Evolutionary conservation across 2,888 invertebrate species (phyloP), one percentile per base, ranked within the genome.

Genomic region (Hemicrepidius hirtus): DNA sequence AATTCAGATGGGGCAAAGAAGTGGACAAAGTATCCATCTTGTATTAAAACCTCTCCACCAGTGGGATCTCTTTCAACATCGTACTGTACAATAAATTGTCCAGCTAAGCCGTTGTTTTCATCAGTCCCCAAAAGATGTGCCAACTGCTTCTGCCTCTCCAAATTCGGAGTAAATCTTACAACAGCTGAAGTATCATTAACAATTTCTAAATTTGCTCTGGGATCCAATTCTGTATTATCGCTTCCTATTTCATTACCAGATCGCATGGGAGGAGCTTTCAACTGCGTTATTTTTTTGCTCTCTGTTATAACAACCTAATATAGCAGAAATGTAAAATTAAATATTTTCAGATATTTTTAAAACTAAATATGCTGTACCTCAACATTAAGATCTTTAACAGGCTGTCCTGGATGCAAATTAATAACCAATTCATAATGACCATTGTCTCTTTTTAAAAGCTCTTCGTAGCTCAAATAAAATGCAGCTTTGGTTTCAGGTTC

Each of bases 381-480:
- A 50, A 93, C 91, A 21, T 88, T 87, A 57, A 93, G 86, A 78
- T 92, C 89, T 57, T 90, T 89, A n/a, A 94, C 92, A 3, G 90
- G 82, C 76, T 91, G 89, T 28, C 93, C 91, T 0, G 93, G 93
- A 82, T 92, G 91, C 62, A 94, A 86, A 83, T 93, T 92, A 68
- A 94, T 88, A 9, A 90, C 89, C 77, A 92, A 89, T 80, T 93
- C 91, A 86, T 94, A 94, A 9, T 89, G 88, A 5, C 91, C 91
- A 73, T 91, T 88, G 67, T 89, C 88, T 3, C 93, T 88, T 18
- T 88, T 85, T 55, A 94, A 84, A 46, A 94, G 80, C 84, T 94
- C 93, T 82, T 94, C 93, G 83, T 95, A 95, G 0, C 90, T 92
- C 76, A 94, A 84, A 80, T 92, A 92, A 84, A 95, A 95, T 0